Evolutionary conservation across 1,140 invertebrate species (phyloP).

Genomic region (Palaemon carinicauda): DNA sequence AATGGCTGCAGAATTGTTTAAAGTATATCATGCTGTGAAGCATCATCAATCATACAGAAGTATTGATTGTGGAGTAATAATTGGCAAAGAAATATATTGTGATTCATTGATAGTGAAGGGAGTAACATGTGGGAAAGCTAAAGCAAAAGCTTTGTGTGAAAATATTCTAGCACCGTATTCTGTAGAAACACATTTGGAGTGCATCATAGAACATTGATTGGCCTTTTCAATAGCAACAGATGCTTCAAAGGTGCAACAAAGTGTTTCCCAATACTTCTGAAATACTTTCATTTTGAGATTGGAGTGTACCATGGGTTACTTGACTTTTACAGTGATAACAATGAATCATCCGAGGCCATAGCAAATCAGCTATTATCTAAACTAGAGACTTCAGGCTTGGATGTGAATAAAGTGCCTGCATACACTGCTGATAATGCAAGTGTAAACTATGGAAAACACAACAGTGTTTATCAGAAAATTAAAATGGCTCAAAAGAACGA

Average conservation of each 20-base stretch:
- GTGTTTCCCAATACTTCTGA: constrained; percentile 20
- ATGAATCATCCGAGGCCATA: background rate
- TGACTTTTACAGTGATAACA: background rate
- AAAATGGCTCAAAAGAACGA: no score
- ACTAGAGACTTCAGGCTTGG: no score
- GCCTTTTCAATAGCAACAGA: constrained; percentile 21
- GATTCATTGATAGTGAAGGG: background rate
- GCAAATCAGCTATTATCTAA: background rate
- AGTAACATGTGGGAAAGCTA: background rate
- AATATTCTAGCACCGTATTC: constrained; percentile 6
- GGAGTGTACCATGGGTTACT: background rate
- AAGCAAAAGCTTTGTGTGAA: background rate
- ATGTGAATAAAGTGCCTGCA: no score
- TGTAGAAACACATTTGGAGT: background rate
- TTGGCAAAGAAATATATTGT: background rate
- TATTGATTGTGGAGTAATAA: background rate
- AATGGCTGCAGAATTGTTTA: no score
- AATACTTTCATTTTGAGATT: constrained; percentile 18
- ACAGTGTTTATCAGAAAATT: no score
- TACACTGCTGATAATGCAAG: no score
- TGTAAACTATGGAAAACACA: no score
- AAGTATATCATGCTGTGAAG: no score
- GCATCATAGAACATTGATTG: constrained; percentile 10
- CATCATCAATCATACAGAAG: no score
- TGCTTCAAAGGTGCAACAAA: background rate